Evolutionary conservation across 1,140 invertebrate genomes (phyloP), one percentile per base, ranked within the genome.

Genomic region (Drosophila pandora): DNA sequence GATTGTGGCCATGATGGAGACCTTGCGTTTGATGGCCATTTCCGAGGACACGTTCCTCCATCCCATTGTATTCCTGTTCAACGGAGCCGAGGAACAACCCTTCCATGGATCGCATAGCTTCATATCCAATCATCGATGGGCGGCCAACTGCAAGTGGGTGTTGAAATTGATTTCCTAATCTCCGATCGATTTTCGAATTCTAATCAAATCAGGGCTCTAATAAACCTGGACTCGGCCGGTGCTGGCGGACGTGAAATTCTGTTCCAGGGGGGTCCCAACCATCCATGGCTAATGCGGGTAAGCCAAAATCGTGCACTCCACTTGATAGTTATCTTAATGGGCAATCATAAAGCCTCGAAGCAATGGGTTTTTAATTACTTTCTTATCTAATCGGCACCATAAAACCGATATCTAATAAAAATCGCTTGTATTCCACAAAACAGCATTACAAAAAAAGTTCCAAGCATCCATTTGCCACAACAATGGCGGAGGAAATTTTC

Each of bases 151-250:
- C 79, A 82, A 78, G 77, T 80, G 7, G 75, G 80, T 80, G 7
- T 2, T 32, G n/a, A 21, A 1, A 7, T 2, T 28, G n/a, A 21
- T 0, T 9, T 1, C 13, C 2, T 13, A 22, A 76, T 4, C n/a
- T 10, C n/a, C 5, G 3, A 13, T 5, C 13, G 4, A 12, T 6
- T 13, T 41, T n/a, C 39, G 3, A 12, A 3, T 17, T 47, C 3
- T 61, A 2, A 23, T 17, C 0, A 43, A 23, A 45, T 30, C 45
- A 94, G 95, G 83, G 96, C 96, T 2, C 97, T 99, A 91, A 95
- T 99, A 58, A 99, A 99, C 93, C 92, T 99, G 67, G 98, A 99
- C 93, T 97, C 97, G 34, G 97, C 97, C 90, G 98, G 98, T n/a
- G 95, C 96, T 57, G 98, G 97, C 34, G 98, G 98, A 5, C 94